Conservation (phyloP, 2,888 invertebrate species). For the Chaetogeoica ovagalla region DNA sequence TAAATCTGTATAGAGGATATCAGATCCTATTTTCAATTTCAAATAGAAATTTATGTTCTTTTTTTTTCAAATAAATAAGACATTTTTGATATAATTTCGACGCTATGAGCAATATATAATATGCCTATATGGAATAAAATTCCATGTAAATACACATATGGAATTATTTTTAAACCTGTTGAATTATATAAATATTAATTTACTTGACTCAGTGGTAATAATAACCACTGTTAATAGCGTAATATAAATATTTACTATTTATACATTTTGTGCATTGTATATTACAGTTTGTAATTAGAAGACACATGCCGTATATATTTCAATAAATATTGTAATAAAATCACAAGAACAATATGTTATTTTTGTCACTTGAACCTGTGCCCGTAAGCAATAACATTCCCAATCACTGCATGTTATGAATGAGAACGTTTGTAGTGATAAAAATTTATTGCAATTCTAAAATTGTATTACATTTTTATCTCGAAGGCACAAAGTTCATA, state of each 20-base stretch:
- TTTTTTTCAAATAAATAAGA: neutral
- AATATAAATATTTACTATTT: too few species aligned
- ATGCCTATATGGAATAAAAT: too few species aligned
- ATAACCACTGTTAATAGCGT: too few species aligned
- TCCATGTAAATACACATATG: too few species aligned
- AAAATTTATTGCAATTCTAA: neutral
- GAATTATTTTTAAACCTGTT: too few species aligned
- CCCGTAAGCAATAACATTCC: neutral
- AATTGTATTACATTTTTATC: conserved; percentile 5
- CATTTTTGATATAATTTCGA: neutral
- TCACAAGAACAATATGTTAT: neutral
- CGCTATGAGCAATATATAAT: too few species aligned
- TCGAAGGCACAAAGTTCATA: conserved; percentile 4
- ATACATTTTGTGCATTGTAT: too few species aligned
- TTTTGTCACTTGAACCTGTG: neutral
- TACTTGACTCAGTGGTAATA: too few species aligned
- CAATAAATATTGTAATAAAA: neutral
- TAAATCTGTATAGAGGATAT: neutral
- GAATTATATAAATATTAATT: too few species aligned
- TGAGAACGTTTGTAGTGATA: conserved; percentile 1
- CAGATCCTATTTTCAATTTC: neutral
- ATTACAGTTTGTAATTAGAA: too few species aligned
- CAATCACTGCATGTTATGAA: neutral
- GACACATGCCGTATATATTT: too few species aligned
- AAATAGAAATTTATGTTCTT: neutral